Evolutionary conservation across 2,113 vertebrate species (phyloP).

Genomic region (Saguinus midas): DNA sequence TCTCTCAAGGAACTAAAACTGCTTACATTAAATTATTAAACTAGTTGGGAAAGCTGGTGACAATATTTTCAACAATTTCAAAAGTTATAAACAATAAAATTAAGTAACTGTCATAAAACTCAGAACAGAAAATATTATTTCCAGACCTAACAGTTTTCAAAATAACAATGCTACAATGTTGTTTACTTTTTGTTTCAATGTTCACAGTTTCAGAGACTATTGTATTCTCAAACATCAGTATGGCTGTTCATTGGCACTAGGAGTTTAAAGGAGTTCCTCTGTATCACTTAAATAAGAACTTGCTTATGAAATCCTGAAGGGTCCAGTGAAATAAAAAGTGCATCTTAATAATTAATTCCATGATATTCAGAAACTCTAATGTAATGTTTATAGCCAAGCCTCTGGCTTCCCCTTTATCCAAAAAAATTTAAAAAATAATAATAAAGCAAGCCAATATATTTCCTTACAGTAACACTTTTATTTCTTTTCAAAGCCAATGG

Average conservation of each 20-base stretch:
- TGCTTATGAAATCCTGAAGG: neutral
- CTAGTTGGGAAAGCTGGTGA: neutral
- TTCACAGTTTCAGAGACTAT: neutral
- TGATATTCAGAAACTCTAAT: slow-evolving; percentile 22
- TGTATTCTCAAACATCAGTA: neutral
- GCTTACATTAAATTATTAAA: slow-evolving; percentile 16
- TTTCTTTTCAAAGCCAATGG: neutral
- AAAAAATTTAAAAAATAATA: neutral
- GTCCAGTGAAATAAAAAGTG: slow-evolving; percentile 41
- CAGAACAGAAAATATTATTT: neutral
- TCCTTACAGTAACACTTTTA: neutral
- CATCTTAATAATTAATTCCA: slow-evolving; percentile 5
- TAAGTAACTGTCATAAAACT: slow-evolving; percentile 37
- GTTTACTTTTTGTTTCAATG: slow-evolving; percentile 22
- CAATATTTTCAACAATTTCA: slow-evolving; percentile 40
- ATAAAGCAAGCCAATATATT: neutral
- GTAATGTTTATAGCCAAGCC: neutral
- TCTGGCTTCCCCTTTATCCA: neutral
- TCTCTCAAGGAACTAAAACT: slow-evolving; percentile 29
- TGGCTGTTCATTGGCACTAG: neutral
- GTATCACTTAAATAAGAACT: neutral
- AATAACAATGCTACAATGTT: neutral
- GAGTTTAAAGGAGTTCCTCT: neutral
- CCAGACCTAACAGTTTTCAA: neutral
- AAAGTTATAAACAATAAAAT: slow-evolving; percentile 14